Evolutionary conservation across 2,888 invertebrate genomes (phyloP).

Genomic region (Papilio gigon): DNA sequence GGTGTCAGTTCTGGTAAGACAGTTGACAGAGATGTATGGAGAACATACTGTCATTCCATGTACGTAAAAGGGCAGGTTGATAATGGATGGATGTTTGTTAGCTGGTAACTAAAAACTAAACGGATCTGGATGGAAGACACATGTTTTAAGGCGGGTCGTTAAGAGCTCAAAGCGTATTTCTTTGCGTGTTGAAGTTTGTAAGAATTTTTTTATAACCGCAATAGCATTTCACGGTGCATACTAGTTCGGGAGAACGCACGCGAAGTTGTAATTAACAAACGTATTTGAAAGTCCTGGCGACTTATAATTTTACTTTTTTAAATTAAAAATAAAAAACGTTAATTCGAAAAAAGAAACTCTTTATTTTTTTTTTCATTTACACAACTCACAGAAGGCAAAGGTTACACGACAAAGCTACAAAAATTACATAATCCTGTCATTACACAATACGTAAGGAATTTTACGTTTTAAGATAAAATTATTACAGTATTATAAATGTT

Average conservation of each 20-base stretch:
- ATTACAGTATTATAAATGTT: too few species aligned
- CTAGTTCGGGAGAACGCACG: constrained; percentile 32
- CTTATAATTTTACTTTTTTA: not conserved
- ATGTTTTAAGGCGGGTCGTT: constrained; percentile 25
- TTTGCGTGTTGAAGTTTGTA: constrained; percentile 29
- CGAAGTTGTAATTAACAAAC: constrained; percentile 33
- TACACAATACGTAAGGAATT: too few species aligned
- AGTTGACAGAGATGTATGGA: too few species aligned
- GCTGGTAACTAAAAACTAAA: not conserved
- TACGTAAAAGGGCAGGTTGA: too few species aligned
- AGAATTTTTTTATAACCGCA: constrained; percentile 26
- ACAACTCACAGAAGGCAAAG: too few species aligned
- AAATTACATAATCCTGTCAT: too few species aligned
- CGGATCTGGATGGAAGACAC: not conserved
- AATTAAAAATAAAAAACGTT: not conserved
- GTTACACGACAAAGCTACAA: too few species aligned
- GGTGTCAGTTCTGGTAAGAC: too few species aligned
- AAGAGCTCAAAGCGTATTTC: constrained; percentile 23
- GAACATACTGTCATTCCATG: too few species aligned
- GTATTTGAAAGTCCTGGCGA: not conserved
- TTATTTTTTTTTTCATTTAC: too few species aligned
- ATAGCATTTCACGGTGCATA: constrained; percentile 40
- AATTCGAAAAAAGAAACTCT: not conserved
- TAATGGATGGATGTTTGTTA: too few species aligned
- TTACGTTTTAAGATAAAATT: too few species aligned